Evolutionary conservation across 2,113 vertebrate species (phyloP), one percentile per base, ranked within the genome.

Genomic region (Podarcis muralis): DNA sequence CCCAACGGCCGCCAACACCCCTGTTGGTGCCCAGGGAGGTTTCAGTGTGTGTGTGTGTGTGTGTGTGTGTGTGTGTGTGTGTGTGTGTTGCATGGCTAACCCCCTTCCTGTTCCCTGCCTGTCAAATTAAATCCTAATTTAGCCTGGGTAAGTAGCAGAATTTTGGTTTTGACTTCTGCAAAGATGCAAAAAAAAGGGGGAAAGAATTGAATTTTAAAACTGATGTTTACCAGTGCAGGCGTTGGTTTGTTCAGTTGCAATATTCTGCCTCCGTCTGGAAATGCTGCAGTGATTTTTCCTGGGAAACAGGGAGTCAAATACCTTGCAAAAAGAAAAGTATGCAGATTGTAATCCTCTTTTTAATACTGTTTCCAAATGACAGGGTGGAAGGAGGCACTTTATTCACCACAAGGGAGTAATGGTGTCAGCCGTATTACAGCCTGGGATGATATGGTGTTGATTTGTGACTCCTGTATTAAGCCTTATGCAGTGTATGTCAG

Each of bases 81-180:
- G 72, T 74, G 72, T 74, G 59, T 62, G 16, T 62, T 11, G 48
- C 48, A 48, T 48, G 48, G 69, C 22, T 57, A 27, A 9, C 69
- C 40, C 86, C 1, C 5, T 22, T 37, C 0, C 40, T 0, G 4
- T n/a, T 62, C 71, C 88, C 87, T 30, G 78, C 12, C 0, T 15
- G 23, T 85, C 89, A 95, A 90, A 32, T 83, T 12, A 90, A 91
- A 30, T 12, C 90, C 90, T 91, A 83, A 0, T 48, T 78, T 90
- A 93, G 93, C 87, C 43, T 1, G 59, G 92, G 93, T 96, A 91
- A 96, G 93, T 95, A 40, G 83, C 40, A 1, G 0, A 1, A 0
- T 87, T 81, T 86, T 92, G 23, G 0, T 87, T 81, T 86, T 92
- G 23, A 81, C 35, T 87, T 78, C 0, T 77, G 13, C 72, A 88